A percentile compares a stretch with the other conserved stretches of the same genome.
phyloP scores from a whole-genome alignment of 2,113 vertebrate species.

The Gobius niger region DNA sequence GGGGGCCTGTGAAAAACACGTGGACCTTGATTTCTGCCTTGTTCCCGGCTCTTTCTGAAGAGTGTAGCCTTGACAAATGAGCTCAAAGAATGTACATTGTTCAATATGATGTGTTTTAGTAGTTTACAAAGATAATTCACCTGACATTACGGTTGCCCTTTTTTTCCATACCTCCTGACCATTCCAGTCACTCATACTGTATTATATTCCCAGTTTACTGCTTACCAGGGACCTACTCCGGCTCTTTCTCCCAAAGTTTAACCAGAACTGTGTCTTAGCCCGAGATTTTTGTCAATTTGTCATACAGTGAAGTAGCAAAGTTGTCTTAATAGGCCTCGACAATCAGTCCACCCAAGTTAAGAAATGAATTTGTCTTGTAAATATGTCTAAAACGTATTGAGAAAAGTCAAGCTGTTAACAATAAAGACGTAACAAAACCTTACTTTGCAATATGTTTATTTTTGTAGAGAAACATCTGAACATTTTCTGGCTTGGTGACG shows the following conservation, averaged over 20 bases:
- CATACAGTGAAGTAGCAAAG: conserved; percentile 66
- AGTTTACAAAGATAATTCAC: conserved; percentile 11
- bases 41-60: conserved; percentile 35
- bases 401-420: conserved; percentile 76
- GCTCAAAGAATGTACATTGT: conserved; percentile 63
- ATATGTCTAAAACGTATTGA: conserved; percentile 76
- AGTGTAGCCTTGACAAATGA: conserved; percentile 45
- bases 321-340: conserved; percentile 81
- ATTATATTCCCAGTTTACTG: conserved; percentile 40
- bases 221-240: conserved; percentile 31
- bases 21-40: conserved; percentile 58
- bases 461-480: conserved; percentile 13
- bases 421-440: conserved; percentile 86
- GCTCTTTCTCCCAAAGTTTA: conserved; percentile 60
- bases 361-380: conserved; percentile 79
- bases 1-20: not conserved
- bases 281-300: conserved; percentile 76
- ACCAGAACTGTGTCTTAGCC: conserved; percentile 87
- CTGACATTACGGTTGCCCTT: not conserved
- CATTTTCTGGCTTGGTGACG: conserved; percentile 13
- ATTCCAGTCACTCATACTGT: conserved; percentile 18
- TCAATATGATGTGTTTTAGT: conserved; percentile 43
- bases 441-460: not conserved
- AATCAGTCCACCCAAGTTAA: conserved; percentile 80
- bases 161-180: conserved; percentile 7